A percentile compares a stretch with the other conserved stretches of the same genome.
Conservation (phyloP, 2,797 vertebrate species). For the Poeciliopsis infans region DNA sequence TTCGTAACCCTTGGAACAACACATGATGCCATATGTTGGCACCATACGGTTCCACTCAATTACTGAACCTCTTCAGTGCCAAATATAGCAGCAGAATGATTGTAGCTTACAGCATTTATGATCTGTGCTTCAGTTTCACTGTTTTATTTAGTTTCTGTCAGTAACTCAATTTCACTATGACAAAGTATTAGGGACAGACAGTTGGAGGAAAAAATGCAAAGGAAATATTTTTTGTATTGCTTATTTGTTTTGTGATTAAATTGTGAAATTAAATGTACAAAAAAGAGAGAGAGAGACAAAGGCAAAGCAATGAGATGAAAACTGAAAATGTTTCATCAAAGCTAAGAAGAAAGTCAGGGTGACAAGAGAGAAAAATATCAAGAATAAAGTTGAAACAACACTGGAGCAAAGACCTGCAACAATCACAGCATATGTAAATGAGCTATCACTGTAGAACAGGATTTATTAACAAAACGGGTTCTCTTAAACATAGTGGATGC, state of each 20-base stretch:
- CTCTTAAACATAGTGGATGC: background rate
- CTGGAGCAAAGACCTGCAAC: background rate
- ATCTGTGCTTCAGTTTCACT: background rate
- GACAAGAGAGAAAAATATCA: background rate
- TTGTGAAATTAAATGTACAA: background rate
- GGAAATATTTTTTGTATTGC: background rate
- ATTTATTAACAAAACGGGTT: background rate
- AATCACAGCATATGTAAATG: background rate
- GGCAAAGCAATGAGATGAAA: background rate
- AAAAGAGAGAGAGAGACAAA: background rate
- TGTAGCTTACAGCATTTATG: background rate
- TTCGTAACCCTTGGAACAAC: slow-evolving; percentile 41
- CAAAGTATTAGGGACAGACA: background rate
- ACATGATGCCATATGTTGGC: slow-evolving; percentile 57
- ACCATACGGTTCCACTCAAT: slow-evolving; percentile 53
- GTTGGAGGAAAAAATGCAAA: background rate
- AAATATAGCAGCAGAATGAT: slow-evolving; percentile 15
- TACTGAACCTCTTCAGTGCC: slow-evolving; percentile 32
- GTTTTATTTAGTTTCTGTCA: background rate
- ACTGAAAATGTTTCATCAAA: background rate
- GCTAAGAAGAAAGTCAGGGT: background rate
- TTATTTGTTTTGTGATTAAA: background rate
- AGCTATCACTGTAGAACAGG: background rate
- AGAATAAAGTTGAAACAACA: background rate
- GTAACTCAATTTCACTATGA: background rate